Evolutionary conservation across 2,797 vertebrate genomes (phyloP), one percentile per base, ranked within the genome.

Genomic region (Onychomys torridus): DNA sequence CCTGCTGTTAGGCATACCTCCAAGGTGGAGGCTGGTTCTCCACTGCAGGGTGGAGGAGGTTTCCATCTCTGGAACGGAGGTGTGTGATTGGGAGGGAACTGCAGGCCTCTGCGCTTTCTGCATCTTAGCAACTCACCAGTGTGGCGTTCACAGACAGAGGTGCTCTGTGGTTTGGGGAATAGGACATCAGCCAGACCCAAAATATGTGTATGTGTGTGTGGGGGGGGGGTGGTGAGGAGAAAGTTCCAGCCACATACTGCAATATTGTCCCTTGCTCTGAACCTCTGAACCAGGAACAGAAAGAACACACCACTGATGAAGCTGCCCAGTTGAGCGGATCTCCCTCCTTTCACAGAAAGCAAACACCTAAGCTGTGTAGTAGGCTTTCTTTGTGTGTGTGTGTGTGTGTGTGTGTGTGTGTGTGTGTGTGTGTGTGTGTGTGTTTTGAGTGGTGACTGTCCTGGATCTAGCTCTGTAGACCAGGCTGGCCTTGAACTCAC

Each of bases 71-170:
- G 78, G 87, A 93, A 37, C 9, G 13, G 46, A 75, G 76, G 84
- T 61, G 43, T 7, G 32, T 61, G 77, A 83, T 43, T 37, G 63
- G 16, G 21, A 40, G 59, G 46, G 43, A 63, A 11, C 29, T 2
- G 16, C 65, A 1, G 94, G 75, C 83, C 49, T 29, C 1, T 2
- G 65, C 0, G 40, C n/a, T 40, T 46, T 43, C 40, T n/a, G 77
- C 52, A 71, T 78, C 69, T 93, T 97, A 84, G 95, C 97, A 96
- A 94, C 97, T 98, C 95, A 8, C 83, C 83, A 84, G 95, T 49
- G 52, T 94, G 90, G 91, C 97, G 97, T 97, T 96, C 82, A 96
- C 85, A 97, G 91, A 97, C 98, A 98, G 89, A 83, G 76, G 88
- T 77, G 57, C 69, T 96, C 90, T 93, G 94, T 96, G 1, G 4